Conservation (phyloP, 2,888 invertebrate genomes). For the Pseudeuparius sepicola region DNA sequence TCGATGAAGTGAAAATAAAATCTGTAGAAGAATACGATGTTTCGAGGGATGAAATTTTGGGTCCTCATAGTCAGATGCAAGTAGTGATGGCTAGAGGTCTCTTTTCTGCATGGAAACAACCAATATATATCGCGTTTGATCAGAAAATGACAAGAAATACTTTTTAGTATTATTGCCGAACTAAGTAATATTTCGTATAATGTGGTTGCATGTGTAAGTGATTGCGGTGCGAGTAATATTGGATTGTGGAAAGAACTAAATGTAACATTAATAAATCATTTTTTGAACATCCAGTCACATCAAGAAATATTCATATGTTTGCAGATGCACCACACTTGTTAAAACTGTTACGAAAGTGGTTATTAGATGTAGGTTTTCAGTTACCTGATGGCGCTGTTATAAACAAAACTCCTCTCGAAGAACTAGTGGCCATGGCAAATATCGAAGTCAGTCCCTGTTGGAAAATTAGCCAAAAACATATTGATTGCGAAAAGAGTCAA, state of each 20-base stretch:
- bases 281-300: constrained; percentile 18
- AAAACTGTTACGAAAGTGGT: constrained; percentile 20
- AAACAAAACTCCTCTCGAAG: constrained; percentile 16
- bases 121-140: constrained; percentile 27
- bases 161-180: constrained; percentile 19
- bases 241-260: constrained; percentile 24
- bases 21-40: constrained; percentile 15
- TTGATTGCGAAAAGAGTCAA: constrained; percentile 17
- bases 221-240: constrained; percentile 27
- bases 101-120: constrained; percentile 24
- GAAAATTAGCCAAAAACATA: too few species aligned
- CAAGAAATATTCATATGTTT: constrained; percentile 19
- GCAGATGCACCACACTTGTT: constrained; percentile 21
- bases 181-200: constrained; percentile 22
- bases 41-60: constrained; percentile 12
- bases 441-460: too few species aligned
- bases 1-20: constrained; percentile 19
- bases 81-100: constrained; percentile 21
- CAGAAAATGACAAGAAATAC: constrained; percentile 26
- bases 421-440: constrained; percentile 18
- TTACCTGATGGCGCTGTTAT: constrained; percentile 21
- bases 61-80: constrained; percentile 24
- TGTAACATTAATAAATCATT: constrained; percentile 7
- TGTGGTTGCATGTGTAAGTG: constrained; percentile 27
- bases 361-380: constrained; percentile 22